Evolutionary conservation across 2,888 invertebrate species (phyloP).

Genomic region (Eupithecia exiguata): DNA sequence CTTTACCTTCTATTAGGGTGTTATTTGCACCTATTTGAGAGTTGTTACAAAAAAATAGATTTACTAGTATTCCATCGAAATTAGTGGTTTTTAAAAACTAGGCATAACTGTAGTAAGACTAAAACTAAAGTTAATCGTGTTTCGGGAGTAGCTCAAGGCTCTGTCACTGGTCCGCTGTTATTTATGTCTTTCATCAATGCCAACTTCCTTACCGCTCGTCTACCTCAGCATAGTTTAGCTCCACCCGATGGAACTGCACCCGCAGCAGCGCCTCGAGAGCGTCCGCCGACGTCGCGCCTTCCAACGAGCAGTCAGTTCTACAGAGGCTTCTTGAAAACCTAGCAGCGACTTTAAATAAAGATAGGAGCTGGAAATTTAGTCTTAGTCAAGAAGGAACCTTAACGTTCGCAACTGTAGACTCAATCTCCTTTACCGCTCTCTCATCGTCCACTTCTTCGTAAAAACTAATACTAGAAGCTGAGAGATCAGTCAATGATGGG

Average conservation of each 20-base stretch:
- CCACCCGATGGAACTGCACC: slow-evolving; percentile 88
- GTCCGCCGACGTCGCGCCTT: slow-evolving; percentile 88
- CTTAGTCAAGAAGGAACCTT: no score
- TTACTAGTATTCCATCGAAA: no score
- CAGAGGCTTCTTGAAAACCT: no score
- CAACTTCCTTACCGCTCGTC: slow-evolving; percentile 83
- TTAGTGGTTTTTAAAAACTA: no score
- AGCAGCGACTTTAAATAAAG: no score
- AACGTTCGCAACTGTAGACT: no score
- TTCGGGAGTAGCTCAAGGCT: slow-evolving; percentile 1
- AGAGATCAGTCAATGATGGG: no score
- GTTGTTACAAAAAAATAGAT: not conserved
- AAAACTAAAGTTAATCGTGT: no score
- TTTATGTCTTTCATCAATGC: not conserved
- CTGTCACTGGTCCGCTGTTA: not conserved
- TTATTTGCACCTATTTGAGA: not conserved
- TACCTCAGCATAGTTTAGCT: slow-evolving; percentile 87
- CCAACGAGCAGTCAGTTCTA: slow-evolving; percentile 51
- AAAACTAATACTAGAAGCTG: no score
- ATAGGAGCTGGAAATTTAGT: no score
- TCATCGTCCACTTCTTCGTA: no score
- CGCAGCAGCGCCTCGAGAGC: slow-evolving; percentile 92
- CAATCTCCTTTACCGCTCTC: no score
- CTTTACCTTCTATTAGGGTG: not conserved
- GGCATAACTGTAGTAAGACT: not conserved